Base-by-base conservation (phyloP, 2,888 invertebrate species). In the Tromatobia lineatoria region DNA sequence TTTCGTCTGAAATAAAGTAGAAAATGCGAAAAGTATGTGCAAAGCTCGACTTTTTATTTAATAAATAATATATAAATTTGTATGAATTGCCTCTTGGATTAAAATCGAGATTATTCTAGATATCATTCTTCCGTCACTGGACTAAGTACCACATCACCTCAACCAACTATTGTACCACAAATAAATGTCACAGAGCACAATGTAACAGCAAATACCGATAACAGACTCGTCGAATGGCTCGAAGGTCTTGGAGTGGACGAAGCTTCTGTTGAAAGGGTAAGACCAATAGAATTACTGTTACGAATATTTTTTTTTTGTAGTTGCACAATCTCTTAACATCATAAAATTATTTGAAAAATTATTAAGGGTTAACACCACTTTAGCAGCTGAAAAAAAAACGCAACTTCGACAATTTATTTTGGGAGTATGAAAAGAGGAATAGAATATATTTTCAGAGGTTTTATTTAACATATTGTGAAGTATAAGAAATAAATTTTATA, bases 141-240 rank as follows among this genome's bases (percentile, higher is more conserved):
- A 69, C 81, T 76, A 70, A 87, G 88, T 29, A 73, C 70, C 77
- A 85, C 82, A 42, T 83, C 89, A n/a, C 84, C 89, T 25, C 89
- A 88, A 78, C 79, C 89, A 61, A 75, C 83, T 7, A 89, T 91
- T 1, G 88, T 92, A 67, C 92, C 93, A 42, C 90, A 92, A 89
- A 92, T 93, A 73, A 93, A 80, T 88, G 91, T 88, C 87, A 93
- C 93, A 13, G 91, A 93, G 83, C 85, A 88, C 67, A 88, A 86
- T 93, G 78, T 89, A 52, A 59, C 89, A 88, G 45, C 83, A 15
- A 82, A 78, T 47, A 75, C 69, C 18, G 96, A 96, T 90, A 93
- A 94, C 45, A 94, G 95, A 88, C 94, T 98, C 52, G 95, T 96
- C 0, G 95, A 96, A 47, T 99, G 98, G 98, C 94, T 98, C 64